These are phyloP conservation scores for Tanypteryx hageni DNA, from an alignment of 2,888 invertebrate genomes.

Conservation along the genomic window DNA sequence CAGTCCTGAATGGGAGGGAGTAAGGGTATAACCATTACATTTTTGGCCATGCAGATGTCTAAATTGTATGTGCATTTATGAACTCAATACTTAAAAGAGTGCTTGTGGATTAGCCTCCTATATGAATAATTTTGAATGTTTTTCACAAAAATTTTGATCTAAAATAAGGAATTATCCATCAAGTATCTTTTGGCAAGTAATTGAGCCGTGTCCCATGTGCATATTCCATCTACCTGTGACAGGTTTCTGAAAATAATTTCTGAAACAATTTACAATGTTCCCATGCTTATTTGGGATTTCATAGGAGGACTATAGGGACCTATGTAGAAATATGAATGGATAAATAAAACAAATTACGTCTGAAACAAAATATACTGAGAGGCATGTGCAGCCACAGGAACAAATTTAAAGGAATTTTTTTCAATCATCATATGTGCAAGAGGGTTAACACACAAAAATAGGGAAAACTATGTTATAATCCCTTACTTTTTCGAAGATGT, in stretches of 20 bases:
- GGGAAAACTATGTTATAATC: conserved; percentile 15
- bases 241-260: neutral
- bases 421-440: neutral
- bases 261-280: neutral
- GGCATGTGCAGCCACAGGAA: neutral
- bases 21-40: neutral
- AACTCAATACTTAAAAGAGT: neutral
- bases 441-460: neutral
- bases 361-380: neutral
- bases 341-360: neutral
- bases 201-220: neutral
- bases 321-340: neutral
- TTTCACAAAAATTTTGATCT: neutral
- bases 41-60: conserved; percentile 18
- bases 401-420: neutral
- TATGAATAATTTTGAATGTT: neutral
- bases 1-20: neutral
- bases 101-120: neutral
- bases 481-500: conserved; percentile 59
- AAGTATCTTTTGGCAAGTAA: neutral
- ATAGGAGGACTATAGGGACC: neutral
- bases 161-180: neutral
- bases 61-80: conserved; percentile 16
- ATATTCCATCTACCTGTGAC: neutral
- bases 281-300: conserved; percentile 17